These are phyloP conservation scores for Chiloscyllium punctatum DNA, from an alignment of 2,797 vertebrate species.

Conservation along the genomic window DNA sequence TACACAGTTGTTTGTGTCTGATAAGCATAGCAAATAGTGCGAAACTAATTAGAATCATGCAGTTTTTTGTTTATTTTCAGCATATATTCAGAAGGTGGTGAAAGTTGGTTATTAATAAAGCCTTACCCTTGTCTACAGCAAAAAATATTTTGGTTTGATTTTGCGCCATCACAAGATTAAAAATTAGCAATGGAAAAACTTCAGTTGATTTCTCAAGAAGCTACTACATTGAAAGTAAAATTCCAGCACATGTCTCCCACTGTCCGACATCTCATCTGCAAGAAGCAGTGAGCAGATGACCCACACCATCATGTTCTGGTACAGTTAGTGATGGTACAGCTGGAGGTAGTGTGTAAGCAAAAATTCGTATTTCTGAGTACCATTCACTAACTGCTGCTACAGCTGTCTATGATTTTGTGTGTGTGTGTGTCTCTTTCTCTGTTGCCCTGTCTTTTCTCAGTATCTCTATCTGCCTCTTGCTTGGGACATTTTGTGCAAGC, in stretches of 20 bases:
- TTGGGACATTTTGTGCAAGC: neutral
- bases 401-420: neutral
- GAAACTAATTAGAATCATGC: slow-evolving; percentile 49
- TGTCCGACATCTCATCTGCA: neutral
- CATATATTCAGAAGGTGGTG: neutral
- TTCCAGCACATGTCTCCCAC: neutral
- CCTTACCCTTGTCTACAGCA: neutral
- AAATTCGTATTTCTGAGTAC: neutral
- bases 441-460: neutral
- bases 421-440: neutral
- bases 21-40: slow-evolving; percentile 47
- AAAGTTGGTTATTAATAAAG: neutral
- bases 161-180: neutral
- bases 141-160: slow-evolving; percentile 9
- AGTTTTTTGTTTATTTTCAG: slow-evolving; percentile 50
- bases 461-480: no score
- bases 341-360: neutral
- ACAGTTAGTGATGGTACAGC: neutral
- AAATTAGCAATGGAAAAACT: neutral
- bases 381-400: neutral
- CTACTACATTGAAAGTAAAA: neutral
- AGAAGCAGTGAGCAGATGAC: neutral
- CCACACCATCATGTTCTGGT: neutral
- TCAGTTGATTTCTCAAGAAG: no score
- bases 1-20: slow-evolving; percentile 52